Evolutionary conservation across 2,888 invertebrate species (phyloP), one percentile per base, ranked within the genome.

Genomic region (Invenusta paracnida): DNA sequence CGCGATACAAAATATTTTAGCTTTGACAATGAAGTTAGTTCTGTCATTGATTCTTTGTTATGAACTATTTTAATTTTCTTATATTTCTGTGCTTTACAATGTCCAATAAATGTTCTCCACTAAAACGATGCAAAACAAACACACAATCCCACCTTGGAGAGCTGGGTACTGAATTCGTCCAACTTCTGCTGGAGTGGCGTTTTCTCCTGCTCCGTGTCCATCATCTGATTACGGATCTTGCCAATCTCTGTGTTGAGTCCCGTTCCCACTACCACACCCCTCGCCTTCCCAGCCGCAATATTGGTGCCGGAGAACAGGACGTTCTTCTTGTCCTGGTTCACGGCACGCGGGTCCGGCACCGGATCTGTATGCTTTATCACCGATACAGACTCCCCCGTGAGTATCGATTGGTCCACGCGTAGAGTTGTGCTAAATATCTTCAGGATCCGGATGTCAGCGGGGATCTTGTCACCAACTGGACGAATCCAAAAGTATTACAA

Each of bases 381-480:
- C 88, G 98, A 98, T 30, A 99, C 95, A 86, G 98, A 98, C 93
- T 99, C 99, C 92, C 98, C 98, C 91, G 99, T 99, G 91, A 99
- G 93, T 93, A 99, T 99, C 88, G 99, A 98, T 94, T 99, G 99
- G 93, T 99, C 99, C 91, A 99, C 97, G 93, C 99, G 95, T 90
- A 99, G 94, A 88, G 99, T 99, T 88, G 99, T 99, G 87, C 99
- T 99, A 93, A 93, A 96, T 92, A 99, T 97, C 93, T 97, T 97
- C 90, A 94, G 94, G 88, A 99, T 94, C 91, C 99, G 95, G 92
- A 99, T 96, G 93, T 99, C 99, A 89, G 99, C 98, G 88, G 99
- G 99, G 92, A 99, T 97, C 93, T 99, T 99, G 94, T 99, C 99
- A 93, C 99, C 99, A 89, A 99, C 99, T n/a, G n/a, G n/a, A n/a